phyloP scores from a whole-genome alignment of 2,797 vertebrate genomes.

The Merluccius polli region DNA sequence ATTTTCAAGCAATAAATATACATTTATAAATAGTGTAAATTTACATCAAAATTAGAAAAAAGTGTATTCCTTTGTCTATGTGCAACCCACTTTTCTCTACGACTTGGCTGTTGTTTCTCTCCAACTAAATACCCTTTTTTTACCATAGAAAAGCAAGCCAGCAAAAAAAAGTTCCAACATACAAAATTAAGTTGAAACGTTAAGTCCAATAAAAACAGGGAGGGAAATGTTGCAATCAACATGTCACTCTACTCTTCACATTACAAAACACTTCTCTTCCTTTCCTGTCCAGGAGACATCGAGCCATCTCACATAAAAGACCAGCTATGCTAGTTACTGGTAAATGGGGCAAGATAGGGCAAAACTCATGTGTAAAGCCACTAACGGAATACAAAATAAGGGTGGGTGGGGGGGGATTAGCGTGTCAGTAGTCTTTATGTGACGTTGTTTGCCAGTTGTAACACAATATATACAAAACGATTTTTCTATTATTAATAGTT shows the following conservation, averaged over 20 bases:
- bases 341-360: constrained; percentile 31
- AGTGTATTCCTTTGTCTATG: constrained; percentile 94
- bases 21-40: constrained; percentile 99
- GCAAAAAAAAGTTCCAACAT: constrained; percentile 67
- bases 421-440: constrained; percentile 96
- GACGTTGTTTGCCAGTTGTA: constrained; percentile 86
- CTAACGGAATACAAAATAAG: constrained; percentile 77
- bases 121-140: constrained; percentile 62
- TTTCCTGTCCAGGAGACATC: constrained; percentile 78
- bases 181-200: constrained; percentile 34
- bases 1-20: constrained; percentile 99
- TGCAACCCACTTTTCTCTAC: constrained; percentile 90
- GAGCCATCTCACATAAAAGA: constrained; percentile 84
- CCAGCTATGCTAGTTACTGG: constrained; percentile 79
- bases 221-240: constrained; percentile 42
- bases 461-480: constrained; percentile 92
- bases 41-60: constrained; percentile 98
- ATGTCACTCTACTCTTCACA: constrained; percentile 83
- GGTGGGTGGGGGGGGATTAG: constrained; percentile 58
- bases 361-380: constrained; percentile 72
- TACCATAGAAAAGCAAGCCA: constrained; percentile 74
- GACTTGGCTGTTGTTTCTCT: constrained; percentile 86
- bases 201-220: constrained; percentile 63
- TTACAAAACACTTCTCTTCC: constrained; percentile 73
- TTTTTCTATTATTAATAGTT: constrained; percentile 52